Conservation (phyloP, 1,140 invertebrate genomes). For the Zaprionus camerounensis region DNA sequence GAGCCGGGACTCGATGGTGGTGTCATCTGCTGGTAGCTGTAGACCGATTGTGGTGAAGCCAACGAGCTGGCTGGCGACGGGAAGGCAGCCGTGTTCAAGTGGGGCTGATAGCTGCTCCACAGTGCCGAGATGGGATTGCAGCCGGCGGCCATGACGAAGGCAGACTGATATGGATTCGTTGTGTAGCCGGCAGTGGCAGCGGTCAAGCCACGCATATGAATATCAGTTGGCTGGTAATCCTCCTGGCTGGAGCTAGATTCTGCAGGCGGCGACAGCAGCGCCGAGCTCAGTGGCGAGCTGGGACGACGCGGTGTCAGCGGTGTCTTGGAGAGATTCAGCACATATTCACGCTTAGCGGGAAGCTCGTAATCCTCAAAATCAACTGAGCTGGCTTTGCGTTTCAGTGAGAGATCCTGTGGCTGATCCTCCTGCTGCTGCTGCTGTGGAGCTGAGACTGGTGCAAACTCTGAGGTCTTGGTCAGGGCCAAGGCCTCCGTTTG, state of each 20-base stretch:
- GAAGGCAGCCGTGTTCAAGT: conserved; percentile 57
- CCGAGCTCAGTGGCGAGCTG: conserved; percentile 48
- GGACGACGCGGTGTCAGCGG: conserved; percentile 45
- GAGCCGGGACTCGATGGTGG: conserved; percentile 82
- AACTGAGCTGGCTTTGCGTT: conserved; percentile 60
- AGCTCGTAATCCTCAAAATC: conserved; percentile 63
- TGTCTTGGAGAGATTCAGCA: conserved; percentile 75
- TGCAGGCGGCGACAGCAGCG: conserved; percentile 59
- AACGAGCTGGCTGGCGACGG: conserved; percentile 74
- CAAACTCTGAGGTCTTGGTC: conserved; percentile 60
- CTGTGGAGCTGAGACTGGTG: background rate
- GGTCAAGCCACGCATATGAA: conserved; percentile 75
- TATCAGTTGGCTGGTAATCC: conserved; percentile 65
- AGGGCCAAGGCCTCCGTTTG: conserved; percentile 77
- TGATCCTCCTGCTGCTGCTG: conserved; percentile 46
- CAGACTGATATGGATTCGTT: conserved; percentile 75
- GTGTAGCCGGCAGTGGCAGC: conserved; percentile 67
- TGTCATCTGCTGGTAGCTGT: conserved; percentile 80
- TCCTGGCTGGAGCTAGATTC: conserved; percentile 34
- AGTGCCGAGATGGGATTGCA: conserved; percentile 78
- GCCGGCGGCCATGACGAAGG: conserved; percentile 77
- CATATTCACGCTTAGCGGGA: conserved; percentile 74
- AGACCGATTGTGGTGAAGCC: conserved; percentile 69
- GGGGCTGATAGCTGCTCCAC: conserved; percentile 77
- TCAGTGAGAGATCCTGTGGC: conserved; percentile 88